phyloP scores from a whole-genome alignment of 2,888 invertebrate genomes.

The Synanthedon vespiformis region DNA sequence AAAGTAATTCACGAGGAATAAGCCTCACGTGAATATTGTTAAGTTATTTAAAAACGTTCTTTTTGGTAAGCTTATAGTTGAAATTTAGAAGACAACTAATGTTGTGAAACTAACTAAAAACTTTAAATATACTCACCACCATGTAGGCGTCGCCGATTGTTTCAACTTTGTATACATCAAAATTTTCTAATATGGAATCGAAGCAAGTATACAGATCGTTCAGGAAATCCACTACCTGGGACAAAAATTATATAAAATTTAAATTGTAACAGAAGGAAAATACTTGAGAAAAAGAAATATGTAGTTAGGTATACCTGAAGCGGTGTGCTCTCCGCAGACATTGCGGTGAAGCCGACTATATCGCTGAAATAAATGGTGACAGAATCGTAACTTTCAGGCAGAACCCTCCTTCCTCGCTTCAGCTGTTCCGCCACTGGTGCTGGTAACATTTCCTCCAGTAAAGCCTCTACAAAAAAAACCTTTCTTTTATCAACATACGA shows the following conservation, averaged over 20 bases:
- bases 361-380: slow-evolving; percentile 96
- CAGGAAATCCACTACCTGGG: slow-evolving; percentile 89
- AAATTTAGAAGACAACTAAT: background rate
- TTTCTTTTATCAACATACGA: too few relatives aligned
- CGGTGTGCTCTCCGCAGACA: slow-evolving; percentile 93
- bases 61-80: too few relatives aligned
- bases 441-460: slow-evolving; percentile 90
- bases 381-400: slow-evolving; percentile 90
- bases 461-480: slow-evolving; percentile 71
- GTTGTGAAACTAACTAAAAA: too few relatives aligned
- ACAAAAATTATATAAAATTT: slow-evolving; percentile 6
- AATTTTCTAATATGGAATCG: slow-evolving; percentile 92
- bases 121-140: slow-evolving; percentile 75
- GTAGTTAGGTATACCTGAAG: slow-evolving; percentile 71
- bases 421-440: slow-evolving; percentile 92
- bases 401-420: slow-evolving; percentile 88
- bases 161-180: slow-evolving; percentile 94
- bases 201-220: slow-evolving; percentile 96
- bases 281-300: background rate
- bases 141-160: slow-evolving; percentile 94
- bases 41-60: too few relatives aligned
- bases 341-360: slow-evolving; percentile 92
- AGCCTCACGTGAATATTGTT: too few relatives aligned
- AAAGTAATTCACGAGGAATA: too few relatives aligned
- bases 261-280: background rate